Base-by-base conservation (phyloP, 2,113 vertebrate species). In the Odobenus rosmarus region DNA sequence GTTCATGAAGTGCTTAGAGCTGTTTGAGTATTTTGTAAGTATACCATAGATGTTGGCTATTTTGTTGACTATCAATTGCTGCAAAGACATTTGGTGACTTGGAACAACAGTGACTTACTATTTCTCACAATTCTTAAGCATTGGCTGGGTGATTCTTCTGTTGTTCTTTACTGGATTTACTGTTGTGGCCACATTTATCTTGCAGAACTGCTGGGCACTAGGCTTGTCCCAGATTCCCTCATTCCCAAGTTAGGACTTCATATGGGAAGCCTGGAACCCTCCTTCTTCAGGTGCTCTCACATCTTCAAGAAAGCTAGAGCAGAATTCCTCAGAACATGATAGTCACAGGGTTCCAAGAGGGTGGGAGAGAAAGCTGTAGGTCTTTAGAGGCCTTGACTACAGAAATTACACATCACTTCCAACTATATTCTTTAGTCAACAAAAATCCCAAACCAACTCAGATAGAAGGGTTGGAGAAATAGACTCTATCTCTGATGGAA, bases 111-210 rank as follows among this genome's bases (percentile, higher is more conserved):
- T 74, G 15, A 12, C 57, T 91, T 42, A 62, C 5, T n/a, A 19
- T 42, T 72, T 72, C 19, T 59, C 19, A 53, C 49, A 67, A 42
- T n/a, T 76, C 7, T 51, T 51, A 57, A 36, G n/a, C 24, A 76
- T 26, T 96, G 24, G 1, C 13, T 69, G 4, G 9, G 14, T 74
- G 4, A 13, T 33, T 67, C 8, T 93, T 95, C 33, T 79, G 4
- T 14, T 55, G 28, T 12, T 7, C 62, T 85, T 84, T 13, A 16
- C 9, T 42, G 23, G 10, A 77, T 69, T 64, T 2, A 71, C 2
- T 76, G 5, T 51, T 0, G 4, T 26, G 18, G 11, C 16, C 85
- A 14, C 2, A 23, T 19, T 79, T 19, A n/a, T 59, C 1, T 69
- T n/a, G 36, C 4, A n/a, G 11, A 67, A 31, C 2, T 67, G 2